Base-by-base conservation (phyloP, 1,140 invertebrate species). In the Pissodes strobi region DNA sequence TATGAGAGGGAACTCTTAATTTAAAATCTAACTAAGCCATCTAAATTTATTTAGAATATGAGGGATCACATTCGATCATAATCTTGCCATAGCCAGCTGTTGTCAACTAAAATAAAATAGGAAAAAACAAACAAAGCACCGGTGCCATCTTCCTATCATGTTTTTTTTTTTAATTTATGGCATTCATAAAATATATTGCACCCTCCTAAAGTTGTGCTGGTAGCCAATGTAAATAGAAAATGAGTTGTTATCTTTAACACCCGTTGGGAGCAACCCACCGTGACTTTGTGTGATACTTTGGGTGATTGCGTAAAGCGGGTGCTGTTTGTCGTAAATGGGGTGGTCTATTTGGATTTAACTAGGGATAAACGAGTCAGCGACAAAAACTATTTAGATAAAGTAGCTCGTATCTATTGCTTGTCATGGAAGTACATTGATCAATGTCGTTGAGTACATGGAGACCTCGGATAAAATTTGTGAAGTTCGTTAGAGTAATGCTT, bases 161-260 rank as follows among this genome's bases (percentile, higher is more conserved):
- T 45, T 21, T 45, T 45, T 18, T 18, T 59, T 58, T 46, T 59
- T 46, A 59, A 45, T 59, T 59, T 59, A 46, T 21, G 41, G 17
- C n/a, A 34, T 59, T 46, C 56, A 41, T 46, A 59, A 59, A 59
- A 27, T 45, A 39, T 10, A 34, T 2, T 19, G 41, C 43, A 51
- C 56, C 56, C 43, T 34, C 25, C n/a, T 27, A 13, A 12, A 19
- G 12, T 19, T 15, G n/a, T 37, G 41, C 56, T 48, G 43, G 56
- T 59, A 59, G 56, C 21, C 56, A 34, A 59, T 59, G 56, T 59
- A 59, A 59, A 59, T 48, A 59, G 25, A 37, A 19, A 59, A 59
- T 59, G 56, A 59, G 43, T 59, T 59, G 56, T 59, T 59, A 59
- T 59, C 56, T 59, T 59, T 48, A 59, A 21, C 56, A 41, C 56